Conservation (phyloP, 2,888 invertebrate genomes). For the Campaea margaritaria region DNA sequence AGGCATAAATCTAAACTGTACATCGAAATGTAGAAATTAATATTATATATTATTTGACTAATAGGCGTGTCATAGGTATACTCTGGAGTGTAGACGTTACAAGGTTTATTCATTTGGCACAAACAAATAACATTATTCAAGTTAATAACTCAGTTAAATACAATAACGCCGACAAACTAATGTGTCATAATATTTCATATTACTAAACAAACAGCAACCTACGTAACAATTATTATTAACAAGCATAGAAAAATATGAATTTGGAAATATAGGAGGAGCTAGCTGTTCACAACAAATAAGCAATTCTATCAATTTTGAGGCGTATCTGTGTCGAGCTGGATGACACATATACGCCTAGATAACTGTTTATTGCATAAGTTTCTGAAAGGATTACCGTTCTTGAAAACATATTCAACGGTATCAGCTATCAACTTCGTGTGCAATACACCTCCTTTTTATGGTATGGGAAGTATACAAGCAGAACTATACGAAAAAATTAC, state of each 20-base stretch:
- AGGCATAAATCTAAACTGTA: constrained; percentile 58
- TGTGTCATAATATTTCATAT: constrained; percentile 32
- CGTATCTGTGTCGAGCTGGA: constrained; percentile 61
- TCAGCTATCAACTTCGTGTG: not conserved
- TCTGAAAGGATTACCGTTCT: not conserved
- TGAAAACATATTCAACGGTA: too few species aligned
- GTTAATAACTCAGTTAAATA: constrained; percentile 26
- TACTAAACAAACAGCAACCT: constrained; percentile 41
- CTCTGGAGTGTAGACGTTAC: constrained; percentile 28
- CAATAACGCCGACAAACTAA: constrained; percentile 35
- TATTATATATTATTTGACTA: constrained; percentile 41
- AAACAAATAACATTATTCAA: constrained; percentile 26
- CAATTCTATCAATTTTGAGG: constrained; percentile 44
- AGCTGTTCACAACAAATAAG: constrained; percentile 49
- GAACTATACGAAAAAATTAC: not conserved
- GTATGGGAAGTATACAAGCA: not conserved
- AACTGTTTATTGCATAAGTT: constrained; percentile 5
- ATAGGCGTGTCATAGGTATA: constrained; percentile 43
- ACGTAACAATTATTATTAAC: constrained; percentile 52
- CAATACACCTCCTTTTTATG: too few species aligned
- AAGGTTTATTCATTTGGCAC: constrained; percentile 41
- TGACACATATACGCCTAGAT: constrained; percentile 55
- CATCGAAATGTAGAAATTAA: constrained; percentile 57
- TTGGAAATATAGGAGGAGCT: constrained; percentile 44
- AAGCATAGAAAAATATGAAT: constrained; percentile 66